Percentiles rank a stretch among this genome's conserved stretches.
Evolutionary conservation across 2,797 vertebrate genomes (phyloP).

Genomic region (Buphagus erythrorhynchus): DNA sequence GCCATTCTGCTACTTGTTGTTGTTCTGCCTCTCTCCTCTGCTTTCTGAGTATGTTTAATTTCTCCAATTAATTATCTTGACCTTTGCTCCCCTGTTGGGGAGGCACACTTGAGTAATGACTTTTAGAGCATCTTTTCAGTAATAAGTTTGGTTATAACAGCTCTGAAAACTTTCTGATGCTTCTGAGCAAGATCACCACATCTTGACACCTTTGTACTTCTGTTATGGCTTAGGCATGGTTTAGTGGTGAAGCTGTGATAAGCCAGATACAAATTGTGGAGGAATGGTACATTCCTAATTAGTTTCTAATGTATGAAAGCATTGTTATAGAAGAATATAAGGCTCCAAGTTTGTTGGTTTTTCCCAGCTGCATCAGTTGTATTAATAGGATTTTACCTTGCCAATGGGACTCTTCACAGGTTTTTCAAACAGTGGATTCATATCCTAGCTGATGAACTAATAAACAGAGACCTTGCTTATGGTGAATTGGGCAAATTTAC

Average conservation of each 20-base stretch:
- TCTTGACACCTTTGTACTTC: neutral
- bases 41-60: neutral
- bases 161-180: neutral
- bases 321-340: neutral
- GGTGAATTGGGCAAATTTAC: neutral
- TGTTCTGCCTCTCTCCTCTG: neutral
- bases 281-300: neutral
- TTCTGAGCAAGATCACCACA: neutral
- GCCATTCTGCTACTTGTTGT: neutral
- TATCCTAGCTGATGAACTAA: neutral
- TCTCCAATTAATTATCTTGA: neutral
- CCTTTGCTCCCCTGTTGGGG: accelerated
- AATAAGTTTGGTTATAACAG: neutral
- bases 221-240: neutral
- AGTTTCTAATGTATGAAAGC: neutral
- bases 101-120: neutral
- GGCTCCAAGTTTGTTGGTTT: neutral
- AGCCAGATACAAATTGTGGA: neutral
- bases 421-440: neutral
- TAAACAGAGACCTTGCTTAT: neutral
- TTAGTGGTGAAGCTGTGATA: neutral
- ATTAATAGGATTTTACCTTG: neutral
- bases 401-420: neutral
- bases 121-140: neutral
- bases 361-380: neutral